Conservation (phyloP, 2,797 vertebrate genomes). For the Otus scops region DNA sequence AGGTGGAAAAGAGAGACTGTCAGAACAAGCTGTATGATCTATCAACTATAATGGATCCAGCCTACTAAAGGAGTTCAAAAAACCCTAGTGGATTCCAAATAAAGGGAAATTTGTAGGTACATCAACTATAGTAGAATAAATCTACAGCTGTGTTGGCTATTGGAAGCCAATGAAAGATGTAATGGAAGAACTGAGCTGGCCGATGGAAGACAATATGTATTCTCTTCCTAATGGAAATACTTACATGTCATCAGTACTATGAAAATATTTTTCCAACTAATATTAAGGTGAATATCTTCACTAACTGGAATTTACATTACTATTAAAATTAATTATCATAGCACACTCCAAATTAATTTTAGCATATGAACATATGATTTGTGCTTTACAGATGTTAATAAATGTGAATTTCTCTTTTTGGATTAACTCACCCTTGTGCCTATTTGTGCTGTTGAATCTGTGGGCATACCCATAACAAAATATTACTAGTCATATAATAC, state of each 20-base stretch:
- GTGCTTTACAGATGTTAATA: conserved; percentile 45
- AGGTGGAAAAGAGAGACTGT: neutral
- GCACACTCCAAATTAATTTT: conserved; percentile 31
- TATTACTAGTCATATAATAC: neutral
- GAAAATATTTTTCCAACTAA: conserved; percentile 58
- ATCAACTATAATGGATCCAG: neutral
- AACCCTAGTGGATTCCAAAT: neutral
- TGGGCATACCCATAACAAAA: neutral
- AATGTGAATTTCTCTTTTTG: conserved; percentile 9
- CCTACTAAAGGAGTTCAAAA: neutral
- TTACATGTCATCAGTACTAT: neutral
- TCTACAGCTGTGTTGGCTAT: neutral
- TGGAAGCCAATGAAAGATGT: neutral
- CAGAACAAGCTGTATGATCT: neutral
- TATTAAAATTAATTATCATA: neutral
- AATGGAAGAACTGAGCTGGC: neutral
- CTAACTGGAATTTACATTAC: neutral
- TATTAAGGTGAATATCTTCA: conserved; percentile 47
- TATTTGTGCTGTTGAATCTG: neutral
- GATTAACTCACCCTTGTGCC: neutral
- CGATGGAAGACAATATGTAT: neutral
- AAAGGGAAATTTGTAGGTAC: neutral
- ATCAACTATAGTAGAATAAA: neutral
- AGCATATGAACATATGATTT: conserved; percentile 10
- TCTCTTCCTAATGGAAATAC: neutral